These are phyloP conservation scores for Agelastica alni DNA, from an alignment of 2,888 invertebrate species.

Conservation along the genomic window DNA sequence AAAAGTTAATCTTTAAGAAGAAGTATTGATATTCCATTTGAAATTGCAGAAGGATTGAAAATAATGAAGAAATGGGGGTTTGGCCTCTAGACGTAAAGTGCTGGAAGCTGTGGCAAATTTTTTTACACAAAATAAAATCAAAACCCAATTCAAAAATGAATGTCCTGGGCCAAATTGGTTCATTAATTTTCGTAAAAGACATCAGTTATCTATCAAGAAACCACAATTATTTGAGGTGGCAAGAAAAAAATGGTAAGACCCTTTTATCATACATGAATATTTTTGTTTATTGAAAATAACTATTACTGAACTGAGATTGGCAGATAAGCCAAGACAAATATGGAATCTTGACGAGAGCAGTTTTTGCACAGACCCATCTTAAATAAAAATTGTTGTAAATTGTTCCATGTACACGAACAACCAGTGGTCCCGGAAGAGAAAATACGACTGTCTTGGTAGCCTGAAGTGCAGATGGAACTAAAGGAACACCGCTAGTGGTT, in stretches of 20 bases:
- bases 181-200: background rate
- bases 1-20: background rate
- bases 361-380: background rate
- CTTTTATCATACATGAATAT: background rate
- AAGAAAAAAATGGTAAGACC: background rate
- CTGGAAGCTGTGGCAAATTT: no score
- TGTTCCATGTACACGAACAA: background rate
- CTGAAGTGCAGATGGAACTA: slow-evolving; percentile 40
- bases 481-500: slow-evolving; percentile 47
- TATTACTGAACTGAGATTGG: background rate
- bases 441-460: slow-evolving; percentile 44
- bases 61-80: background rate
- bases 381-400: background rate
- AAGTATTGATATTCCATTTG: background rate
- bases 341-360: background rate
- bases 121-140: background rate
- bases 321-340: background rate
- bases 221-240: background rate
- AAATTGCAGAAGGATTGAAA: background rate
- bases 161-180: background rate
- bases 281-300: background rate
- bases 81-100: no score
- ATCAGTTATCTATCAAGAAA: background rate
- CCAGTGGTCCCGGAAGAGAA: slow-evolving; percentile 41
- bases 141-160: background rate